Base-by-base conservation (phyloP, 2,888 invertebrate species). In the Drosophila eohydei region DNA sequence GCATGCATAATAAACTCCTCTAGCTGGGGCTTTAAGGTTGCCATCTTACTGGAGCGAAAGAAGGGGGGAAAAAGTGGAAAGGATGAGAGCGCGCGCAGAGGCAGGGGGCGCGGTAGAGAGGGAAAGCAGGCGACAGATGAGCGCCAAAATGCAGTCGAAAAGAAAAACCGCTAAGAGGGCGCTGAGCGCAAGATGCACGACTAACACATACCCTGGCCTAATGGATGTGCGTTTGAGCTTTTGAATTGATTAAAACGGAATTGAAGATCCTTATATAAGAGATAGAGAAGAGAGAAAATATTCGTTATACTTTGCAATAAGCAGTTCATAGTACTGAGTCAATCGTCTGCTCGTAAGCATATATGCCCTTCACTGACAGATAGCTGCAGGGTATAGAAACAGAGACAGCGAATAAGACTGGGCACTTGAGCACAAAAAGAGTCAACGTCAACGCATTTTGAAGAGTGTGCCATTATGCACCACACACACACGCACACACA, bases 1-100 rank as follows among this genome's bases (percentile, higher is more conserved):
- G 79, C 82, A 79, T 75, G 82, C 82, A 80, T 80, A 81, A 80
- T 81, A 80, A 80, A 78, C 82, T 79, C 75, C 75, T 70, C 73
- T 71, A 52, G 76, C 63, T 60, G 66, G 30, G 51, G 69, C 66
- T 74, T 74, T 63, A 69, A 60, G 66, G 58, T 44, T 58, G 52
- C 28, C 59, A 59, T 68, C 48, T 58, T 44, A 11, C 21, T 46
- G 52, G 32, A 28, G 52, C 34, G 28, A 36, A n/a, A 43, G 32
- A 52, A 34, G 30, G 36, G 8, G n/a, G 2, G 14, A n/a, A 51
- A 28, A 48, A n/a, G 9, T 21, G 21, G 2, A 43, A 28, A 11
- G n/a, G 16, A 4, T 21, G 28, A 41, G 51, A 32, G 41, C 11
- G 43, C 11, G 21, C 11, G 21, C 1, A n/a, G 12, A 11, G 36